phyloP scores from a whole-genome alignment of 2,113 vertebrate species.

The Calonectris borealis region DNA sequence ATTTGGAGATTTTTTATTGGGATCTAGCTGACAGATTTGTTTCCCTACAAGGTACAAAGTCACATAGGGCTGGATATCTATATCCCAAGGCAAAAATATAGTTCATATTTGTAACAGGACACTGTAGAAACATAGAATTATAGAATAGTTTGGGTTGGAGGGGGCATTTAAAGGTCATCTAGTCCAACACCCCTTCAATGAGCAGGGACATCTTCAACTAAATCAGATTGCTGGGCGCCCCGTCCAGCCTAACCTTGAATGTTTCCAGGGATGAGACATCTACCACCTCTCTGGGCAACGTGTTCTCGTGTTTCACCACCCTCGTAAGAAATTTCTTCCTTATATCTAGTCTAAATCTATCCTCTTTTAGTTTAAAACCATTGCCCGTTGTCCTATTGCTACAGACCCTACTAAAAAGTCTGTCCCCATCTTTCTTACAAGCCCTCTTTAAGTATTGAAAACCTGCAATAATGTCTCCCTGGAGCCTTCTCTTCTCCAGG shows the following conservation, averaged over 20 bases:
- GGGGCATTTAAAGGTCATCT: not conserved
- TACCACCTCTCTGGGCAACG: not conserved
- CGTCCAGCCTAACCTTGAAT: not conserved
- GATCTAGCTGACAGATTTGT: not conserved
- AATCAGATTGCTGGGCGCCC: not conserved
- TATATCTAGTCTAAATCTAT: not conserved
- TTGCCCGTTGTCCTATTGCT: not conserved
- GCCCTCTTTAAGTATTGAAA: not conserved
- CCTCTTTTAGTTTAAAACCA: not conserved
- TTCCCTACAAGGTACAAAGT: not conserved
- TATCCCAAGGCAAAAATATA: not conserved
- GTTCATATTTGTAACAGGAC: not conserved
- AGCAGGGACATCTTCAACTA: not conserved
- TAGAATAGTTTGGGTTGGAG: not conserved
- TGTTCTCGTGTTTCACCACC: not conserved
- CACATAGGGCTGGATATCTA: not conserved
- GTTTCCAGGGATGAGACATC: not conserved
- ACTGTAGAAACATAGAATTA: not conserved
- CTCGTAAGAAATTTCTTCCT: not conserved
- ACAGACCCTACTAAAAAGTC: not conserved
- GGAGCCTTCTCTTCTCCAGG: not conserved
- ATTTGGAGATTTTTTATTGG: not conserved
- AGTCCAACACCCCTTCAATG: not conserved
- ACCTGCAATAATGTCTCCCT: not conserved
- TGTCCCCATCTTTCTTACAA: not conserved